Conservation (phyloP, 2,113 vertebrate species). For the Rhinogobius similis region DNA sequence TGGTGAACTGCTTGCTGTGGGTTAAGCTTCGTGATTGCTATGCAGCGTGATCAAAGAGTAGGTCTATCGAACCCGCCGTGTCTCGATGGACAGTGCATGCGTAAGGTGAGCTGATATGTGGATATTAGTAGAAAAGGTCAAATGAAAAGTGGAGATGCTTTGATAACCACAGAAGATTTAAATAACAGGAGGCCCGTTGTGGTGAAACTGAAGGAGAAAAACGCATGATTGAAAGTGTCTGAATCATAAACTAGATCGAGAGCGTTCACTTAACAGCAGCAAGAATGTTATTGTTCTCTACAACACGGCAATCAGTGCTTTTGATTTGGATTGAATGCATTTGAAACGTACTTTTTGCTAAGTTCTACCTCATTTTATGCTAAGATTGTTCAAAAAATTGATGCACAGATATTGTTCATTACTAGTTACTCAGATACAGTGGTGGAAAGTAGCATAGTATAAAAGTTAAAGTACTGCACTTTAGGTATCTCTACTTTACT, state of each 20-base stretch:
- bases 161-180: conserved; percentile 70
- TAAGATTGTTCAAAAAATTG: too few relatives aligned
- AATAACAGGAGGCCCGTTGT: conserved; percentile 12
- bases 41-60: conserved; percentile 14
- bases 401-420: too few relatives aligned
- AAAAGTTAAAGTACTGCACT: too few relatives aligned
- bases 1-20: conserved; percentile 28
- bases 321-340: too few relatives aligned
- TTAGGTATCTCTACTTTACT: too few relatives aligned
- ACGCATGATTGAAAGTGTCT: not conserved
- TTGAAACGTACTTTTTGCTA: too few relatives aligned
- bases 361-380: too few relatives aligned
- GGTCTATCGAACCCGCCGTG: conserved; percentile 19
- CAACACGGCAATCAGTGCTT: too few relatives aligned
- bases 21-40: conserved; percentile 24
- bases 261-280: not conserved
- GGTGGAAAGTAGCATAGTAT: too few relatives aligned
- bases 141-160: conserved; percentile 56
- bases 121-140: conserved; percentile 43
- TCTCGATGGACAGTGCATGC: conserved; percentile 10
- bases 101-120: conserved; percentile 48
- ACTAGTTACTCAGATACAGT: too few relatives aligned
- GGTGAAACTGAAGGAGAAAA: not conserved
- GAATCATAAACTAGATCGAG: not conserved
- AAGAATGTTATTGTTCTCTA: not conserved